Evolutionary conservation across 2,797 vertebrate species (phyloP).

Genomic region (Leucoraja ocellata): DNA sequence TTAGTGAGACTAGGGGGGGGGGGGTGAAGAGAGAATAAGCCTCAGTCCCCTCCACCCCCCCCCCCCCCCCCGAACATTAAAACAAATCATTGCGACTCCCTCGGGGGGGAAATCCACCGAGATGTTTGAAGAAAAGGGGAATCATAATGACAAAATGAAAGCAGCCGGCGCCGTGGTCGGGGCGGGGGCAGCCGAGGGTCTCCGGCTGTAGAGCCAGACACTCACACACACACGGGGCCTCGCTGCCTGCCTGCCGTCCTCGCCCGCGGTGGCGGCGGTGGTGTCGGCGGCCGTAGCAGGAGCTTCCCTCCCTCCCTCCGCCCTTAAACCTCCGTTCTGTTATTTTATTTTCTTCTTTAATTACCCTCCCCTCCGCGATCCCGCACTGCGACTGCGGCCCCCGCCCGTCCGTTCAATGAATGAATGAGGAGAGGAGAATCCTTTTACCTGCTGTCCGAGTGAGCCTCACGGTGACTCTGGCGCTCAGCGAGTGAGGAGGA

Average conservation of each 20-base stretch:
- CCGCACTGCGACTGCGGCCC: slow-evolving; percentile 54
- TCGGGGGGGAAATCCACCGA: too few relatives aligned
- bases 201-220: background rate
- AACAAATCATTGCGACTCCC: background rate
- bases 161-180: background rate
- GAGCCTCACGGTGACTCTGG: background rate
- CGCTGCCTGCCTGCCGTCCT: slow-evolving; percentile 43
- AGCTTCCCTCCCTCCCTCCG: too few relatives aligned
- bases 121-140: too few relatives aligned
- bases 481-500: slow-evolving; percentile 30
- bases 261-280: slow-evolving; percentile 42
- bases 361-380: slow-evolving; percentile 39
- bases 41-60: slow-evolving; percentile 40
- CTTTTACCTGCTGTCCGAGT: background rate
- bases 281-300: too few relatives aligned
- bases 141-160: background rate
- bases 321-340: background rate
- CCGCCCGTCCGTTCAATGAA: slow-evolving; percentile 47
- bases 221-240: background rate
- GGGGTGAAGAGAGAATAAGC: background rate
- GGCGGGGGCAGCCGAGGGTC: background rate
- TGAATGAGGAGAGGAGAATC: slow-evolving; percentile 43
- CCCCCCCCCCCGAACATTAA: background rate
- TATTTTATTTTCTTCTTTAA: too few relatives aligned
- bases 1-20: too few relatives aligned